Percentiles rank a stretch among this genome's conserved stretches.
Conservation (phyloP, 2,888 invertebrate species). For the Drosophila diplacantha region DNA sequence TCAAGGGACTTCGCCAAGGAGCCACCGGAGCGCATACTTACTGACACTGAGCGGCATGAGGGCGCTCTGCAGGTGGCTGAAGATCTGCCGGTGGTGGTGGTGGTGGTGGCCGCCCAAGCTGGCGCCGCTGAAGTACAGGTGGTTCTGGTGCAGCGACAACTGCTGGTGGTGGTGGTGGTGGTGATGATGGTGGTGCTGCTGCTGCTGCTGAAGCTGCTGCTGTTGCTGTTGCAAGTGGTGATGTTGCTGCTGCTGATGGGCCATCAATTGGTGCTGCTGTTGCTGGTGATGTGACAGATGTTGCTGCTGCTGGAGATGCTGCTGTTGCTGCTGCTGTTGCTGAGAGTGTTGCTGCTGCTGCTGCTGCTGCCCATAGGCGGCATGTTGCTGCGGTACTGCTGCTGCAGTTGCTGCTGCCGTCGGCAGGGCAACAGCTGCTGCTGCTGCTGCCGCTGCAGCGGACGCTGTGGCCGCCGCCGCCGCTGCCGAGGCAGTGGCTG, state of each 20-base stretch:
- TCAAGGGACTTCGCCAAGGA: not conserved
- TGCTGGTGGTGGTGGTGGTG: constrained; percentile 69
- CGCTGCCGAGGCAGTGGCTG: constrained; percentile 65
- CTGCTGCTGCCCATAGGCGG: constrained; percentile 37
- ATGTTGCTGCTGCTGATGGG: constrained; percentile 51
- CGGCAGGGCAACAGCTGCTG: constrained; percentile 39
- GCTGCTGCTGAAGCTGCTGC: constrained; percentile 35
- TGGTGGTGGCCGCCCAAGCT: constrained; percentile 76
- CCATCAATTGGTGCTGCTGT: constrained; percentile 48
- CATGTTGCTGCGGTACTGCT: constrained; percentile 44
- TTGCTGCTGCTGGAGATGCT: constrained; percentile 43
- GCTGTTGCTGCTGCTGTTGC: constrained; percentile 48
- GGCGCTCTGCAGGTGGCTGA: constrained; percentile 77
- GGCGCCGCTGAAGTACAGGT: constrained; percentile 72
- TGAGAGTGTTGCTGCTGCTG: constrained; percentile 36
- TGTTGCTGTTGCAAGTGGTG: constrained; percentile 43
- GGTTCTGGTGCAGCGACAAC: constrained; percentile 67
- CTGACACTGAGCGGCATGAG: constrained; percentile 78
- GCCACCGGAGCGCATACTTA: constrained; percentile 72
- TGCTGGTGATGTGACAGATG: constrained; percentile 47
- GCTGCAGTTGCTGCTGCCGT: constrained; percentile 51
- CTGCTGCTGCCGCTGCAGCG: constrained; percentile 36
- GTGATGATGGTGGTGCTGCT: constrained; percentile 50
- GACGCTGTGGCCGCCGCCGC: constrained; percentile 51
- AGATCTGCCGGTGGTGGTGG: constrained; percentile 76